A percentile compares a stretch with the other conserved stretches of the same genome.
These are phyloP conservation scores for Trinectes maculatus DNA, from an alignment of 2,113 vertebrate genomes.

Conservation along the genomic window DNA sequence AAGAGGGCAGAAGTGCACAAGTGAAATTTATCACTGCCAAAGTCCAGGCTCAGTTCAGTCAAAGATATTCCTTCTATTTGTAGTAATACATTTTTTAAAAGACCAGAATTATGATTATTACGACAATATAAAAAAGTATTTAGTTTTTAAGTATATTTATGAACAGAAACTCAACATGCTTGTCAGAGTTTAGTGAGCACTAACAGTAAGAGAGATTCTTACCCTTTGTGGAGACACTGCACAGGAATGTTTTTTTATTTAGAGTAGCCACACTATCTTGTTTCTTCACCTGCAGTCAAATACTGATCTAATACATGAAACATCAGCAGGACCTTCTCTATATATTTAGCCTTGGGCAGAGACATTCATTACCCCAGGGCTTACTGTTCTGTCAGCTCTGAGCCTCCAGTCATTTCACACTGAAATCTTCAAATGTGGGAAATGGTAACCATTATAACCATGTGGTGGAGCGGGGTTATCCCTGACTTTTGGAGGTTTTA, in stretches of 20 bases:
- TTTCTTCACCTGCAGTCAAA: neutral
- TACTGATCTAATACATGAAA: slow-evolving; percentile 21
- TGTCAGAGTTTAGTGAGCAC: too few species aligned
- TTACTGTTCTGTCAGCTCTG: slow-evolving; percentile 36
- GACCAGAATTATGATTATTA: too few species aligned
- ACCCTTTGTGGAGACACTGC: too few species aligned
- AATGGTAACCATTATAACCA: slow-evolving; percentile 25
- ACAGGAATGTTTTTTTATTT: neutral
- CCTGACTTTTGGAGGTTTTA: slow-evolving; percentile 5
- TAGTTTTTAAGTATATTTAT: too few species aligned
- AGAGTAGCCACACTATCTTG: neutral
- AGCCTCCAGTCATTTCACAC: slow-evolving; percentile 34
- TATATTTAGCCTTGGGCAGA: slow-evolving; percentile 25
- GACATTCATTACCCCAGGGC: neutral
- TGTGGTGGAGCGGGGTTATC: neutral
- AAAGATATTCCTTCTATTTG: too few species aligned
- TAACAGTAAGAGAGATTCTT: too few species aligned
- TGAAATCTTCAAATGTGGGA: slow-evolving; percentile 46
- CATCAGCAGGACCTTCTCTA: slow-evolving; percentile 8
- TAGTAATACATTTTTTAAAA: too few species aligned
- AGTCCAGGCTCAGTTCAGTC: neutral
- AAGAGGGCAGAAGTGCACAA: slow-evolving; percentile 5
- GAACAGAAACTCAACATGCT: too few species aligned
- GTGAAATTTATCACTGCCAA: neutral
- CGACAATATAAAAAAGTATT: too few species aligned